Conservation (phyloP, 1,140 invertebrate species). For the Hydropsyche tenuis region DNA sequence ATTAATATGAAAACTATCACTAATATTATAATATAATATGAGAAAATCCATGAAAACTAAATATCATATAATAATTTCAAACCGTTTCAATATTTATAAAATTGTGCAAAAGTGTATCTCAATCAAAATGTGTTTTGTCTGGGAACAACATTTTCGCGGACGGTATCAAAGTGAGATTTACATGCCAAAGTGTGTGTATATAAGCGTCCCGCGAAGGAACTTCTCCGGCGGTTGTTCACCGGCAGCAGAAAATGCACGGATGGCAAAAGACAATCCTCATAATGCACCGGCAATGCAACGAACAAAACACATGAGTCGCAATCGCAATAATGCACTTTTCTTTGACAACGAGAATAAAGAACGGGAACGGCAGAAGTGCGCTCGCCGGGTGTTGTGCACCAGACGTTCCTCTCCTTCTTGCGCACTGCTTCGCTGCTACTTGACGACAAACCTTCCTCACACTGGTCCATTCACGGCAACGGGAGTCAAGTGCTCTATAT, state of each 20-base stretch:
- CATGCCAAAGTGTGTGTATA: neutral
- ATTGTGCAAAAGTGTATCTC: too few relatives aligned
- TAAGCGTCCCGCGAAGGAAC: neutral
- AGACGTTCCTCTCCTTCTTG: neutral
- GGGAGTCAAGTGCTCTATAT: too few relatives aligned
- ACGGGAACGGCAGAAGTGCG: neutral
- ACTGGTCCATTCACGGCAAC: too few relatives aligned
- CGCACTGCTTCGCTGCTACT: too few relatives aligned
- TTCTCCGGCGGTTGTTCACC: constrained; percentile 18
- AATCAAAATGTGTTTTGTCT: too few relatives aligned
- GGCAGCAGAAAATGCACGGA: constrained; percentile 33
- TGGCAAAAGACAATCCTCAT: constrained; percentile 46
- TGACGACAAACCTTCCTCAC: too few relatives aligned
- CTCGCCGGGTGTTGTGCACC: neutral
- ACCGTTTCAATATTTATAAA: too few relatives aligned
- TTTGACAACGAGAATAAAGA: constrained; percentile 46
- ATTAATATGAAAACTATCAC: too few relatives aligned
- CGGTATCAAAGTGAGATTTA: neutral
- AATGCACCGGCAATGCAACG: constrained; percentile 41
- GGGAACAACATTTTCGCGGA: neutral
- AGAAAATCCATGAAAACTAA: too few relatives aligned
- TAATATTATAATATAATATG: too few relatives aligned
- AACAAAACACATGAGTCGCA: constrained; percentile 47
- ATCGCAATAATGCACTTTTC: constrained; percentile 51
- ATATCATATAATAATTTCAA: too few relatives aligned